Conservation (phyloP, 2,797 vertebrate genomes). For the Ctenosaura bakeri region DNA sequence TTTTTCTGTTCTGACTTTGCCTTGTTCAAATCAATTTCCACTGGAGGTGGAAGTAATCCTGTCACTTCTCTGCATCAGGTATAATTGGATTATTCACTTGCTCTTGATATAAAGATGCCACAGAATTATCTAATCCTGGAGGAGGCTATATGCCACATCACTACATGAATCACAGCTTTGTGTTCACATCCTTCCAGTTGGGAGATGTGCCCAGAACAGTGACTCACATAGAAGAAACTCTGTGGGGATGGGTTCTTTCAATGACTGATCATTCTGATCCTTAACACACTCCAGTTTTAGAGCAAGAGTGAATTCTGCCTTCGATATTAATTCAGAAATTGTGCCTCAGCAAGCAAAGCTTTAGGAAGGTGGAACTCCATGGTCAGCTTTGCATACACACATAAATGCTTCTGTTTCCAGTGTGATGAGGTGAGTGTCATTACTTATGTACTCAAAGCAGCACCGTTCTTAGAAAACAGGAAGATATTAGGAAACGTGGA, state of each 20-base stretch:
- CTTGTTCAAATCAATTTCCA: not conserved
- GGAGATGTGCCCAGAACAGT: not conserved
- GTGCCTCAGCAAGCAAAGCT: not conserved
- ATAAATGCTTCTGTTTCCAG: not conserved
- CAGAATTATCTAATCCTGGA: not conserved
- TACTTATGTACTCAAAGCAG: too few species aligned
- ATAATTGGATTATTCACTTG: not conserved
- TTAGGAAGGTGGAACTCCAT: not conserved
- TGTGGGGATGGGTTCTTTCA: not conserved
- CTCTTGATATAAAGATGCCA: conserved; percentile 1
- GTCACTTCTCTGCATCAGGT: not conserved
- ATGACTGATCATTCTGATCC: conserved; percentile 18
- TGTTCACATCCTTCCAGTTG: conserved; percentile 3
- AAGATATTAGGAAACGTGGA: not conserved
- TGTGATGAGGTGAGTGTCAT: not conserved
- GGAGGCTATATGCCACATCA: conserved; percentile 1
- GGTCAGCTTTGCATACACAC: not conserved
- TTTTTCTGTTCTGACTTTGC: not conserved
- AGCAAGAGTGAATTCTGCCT: conserved; percentile 2
- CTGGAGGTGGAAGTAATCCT: not conserved
- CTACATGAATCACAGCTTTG: not conserved
- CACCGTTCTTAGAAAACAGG: not conserved
- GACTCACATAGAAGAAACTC: not conserved
- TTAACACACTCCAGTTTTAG: not conserved
- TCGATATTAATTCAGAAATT: not conserved